Percentiles rank a stretch among this genome's conserved stretches.
Evolutionary conservation across 1,140 invertebrate species (phyloP).

Genomic region (Laupala kohalensis): DNA sequence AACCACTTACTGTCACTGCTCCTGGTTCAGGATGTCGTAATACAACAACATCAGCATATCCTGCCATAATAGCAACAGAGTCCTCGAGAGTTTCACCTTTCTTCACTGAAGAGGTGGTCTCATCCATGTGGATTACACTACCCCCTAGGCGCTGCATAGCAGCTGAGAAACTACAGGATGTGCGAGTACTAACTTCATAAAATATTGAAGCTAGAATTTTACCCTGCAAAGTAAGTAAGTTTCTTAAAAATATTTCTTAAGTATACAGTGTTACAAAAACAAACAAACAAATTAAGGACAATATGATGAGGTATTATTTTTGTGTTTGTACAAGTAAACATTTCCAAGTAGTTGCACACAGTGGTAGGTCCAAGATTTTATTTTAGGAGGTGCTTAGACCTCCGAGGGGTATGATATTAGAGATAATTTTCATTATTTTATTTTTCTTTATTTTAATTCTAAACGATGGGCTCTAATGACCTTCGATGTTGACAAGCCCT

Average conservation of each 20-base stretch:
- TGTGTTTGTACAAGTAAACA: not conserved
- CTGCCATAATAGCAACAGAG: constrained; percentile 70
- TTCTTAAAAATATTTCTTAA: not conserved
- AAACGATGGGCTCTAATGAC: too few relatives aligned
- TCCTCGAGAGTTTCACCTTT: constrained; percentile 95
- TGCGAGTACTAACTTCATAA: constrained; percentile 94
- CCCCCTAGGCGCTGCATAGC: constrained; percentile 95
- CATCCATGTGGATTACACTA: constrained; percentile 77
- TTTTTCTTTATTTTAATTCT: too few relatives aligned
- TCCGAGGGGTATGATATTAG: too few relatives aligned
- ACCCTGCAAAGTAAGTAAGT: constrained; percentile 37
- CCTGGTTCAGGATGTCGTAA: constrained; percentile 84
- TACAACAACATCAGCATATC: constrained; percentile 85
- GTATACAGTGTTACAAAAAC: not conserved
- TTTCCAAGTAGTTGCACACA: too few relatives aligned
- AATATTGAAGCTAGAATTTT: constrained; percentile 94
- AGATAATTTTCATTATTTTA: too few relatives aligned
- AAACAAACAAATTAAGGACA: not conserved
- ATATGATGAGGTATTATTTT: not conserved
- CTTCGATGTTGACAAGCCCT: too few relatives aligned
- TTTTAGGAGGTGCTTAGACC: too few relatives aligned
- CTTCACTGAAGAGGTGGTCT: constrained; percentile 77
- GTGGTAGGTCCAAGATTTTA: too few relatives aligned
- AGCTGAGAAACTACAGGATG: constrained; percentile 86
- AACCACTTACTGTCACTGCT: constrained; percentile 68